Percentiles rank a stretch among this genome's conserved stretches.
phyloP scores from a whole-genome alignment of 1,140 invertebrate species.

The Lycorma delicatula region DNA sequence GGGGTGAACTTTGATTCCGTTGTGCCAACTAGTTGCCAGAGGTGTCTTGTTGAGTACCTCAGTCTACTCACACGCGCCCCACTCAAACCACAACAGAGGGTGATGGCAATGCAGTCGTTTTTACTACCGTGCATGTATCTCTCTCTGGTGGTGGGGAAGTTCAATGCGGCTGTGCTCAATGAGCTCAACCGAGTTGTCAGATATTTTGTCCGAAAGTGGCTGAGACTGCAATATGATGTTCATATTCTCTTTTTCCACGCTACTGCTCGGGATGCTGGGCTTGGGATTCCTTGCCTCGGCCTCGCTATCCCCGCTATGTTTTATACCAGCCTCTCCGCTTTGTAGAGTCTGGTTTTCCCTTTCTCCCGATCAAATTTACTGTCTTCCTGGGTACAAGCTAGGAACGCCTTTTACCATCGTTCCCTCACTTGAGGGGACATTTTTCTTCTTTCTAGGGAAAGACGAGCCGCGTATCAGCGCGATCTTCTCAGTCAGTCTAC shows the following conservation, averaged over 20 bases:
- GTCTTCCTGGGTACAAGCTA: neutral
- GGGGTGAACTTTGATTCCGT: neutral
- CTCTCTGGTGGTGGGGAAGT: slow-evolving; percentile 26
- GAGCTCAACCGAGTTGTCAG: neutral
- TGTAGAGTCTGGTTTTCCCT: neutral
- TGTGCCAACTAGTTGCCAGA: neutral
- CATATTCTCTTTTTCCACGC: slow-evolving; percentile 34
- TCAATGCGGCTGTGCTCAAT: slow-evolving; percentile 24
- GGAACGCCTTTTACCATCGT: neutral
- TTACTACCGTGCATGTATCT: slow-evolving; percentile 32
- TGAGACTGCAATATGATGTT: slow-evolving; percentile 33
- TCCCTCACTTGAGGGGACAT: neutral
- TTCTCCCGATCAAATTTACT: neutral
- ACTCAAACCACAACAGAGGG: slow-evolving; percentile 33
- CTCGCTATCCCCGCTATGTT: neutral
- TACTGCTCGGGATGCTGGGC: slow-evolving; percentile 20
- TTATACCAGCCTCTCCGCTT: neutral
- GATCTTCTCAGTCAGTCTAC: neutral
- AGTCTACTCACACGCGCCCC: slow-evolving; percentile 30
- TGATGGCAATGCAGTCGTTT: slow-evolving; percentile 9
- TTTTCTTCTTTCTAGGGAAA: neutral
- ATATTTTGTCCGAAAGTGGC: slow-evolving; percentile 27
- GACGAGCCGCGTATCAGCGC: neutral
- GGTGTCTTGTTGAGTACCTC: neutral
- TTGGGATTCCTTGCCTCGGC: slow-evolving; percentile 21